A percentile compares a stretch with the other conserved stretches of the same genome.
Conservation (phyloP, 2,797 vertebrate genomes). For the Catostomus latipinnis region DNA sequence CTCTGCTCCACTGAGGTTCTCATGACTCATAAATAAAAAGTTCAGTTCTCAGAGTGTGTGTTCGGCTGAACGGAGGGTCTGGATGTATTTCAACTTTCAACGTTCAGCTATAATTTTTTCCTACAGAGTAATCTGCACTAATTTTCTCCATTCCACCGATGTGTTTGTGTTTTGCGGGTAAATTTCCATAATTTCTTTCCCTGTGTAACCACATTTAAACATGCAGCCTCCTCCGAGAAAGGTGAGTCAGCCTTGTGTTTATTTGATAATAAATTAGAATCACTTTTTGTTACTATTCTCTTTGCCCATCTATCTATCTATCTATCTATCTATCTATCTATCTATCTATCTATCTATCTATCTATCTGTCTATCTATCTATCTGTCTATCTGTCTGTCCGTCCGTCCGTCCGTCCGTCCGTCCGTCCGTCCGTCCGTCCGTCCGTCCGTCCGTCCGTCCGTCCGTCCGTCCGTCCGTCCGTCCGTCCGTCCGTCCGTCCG, state of each 20-base stretch:
- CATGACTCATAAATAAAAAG: slow-evolving; percentile 22
- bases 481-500: too few relatives aligned
- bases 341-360: too few relatives aligned
- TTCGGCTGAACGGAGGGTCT: slow-evolving; percentile 36
- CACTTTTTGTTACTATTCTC: too few relatives aligned
- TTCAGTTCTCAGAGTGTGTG: slow-evolving; percentile 33
- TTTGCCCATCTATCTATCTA: neutral
- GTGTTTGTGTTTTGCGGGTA: slow-evolving; percentile 29
- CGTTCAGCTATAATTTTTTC: neutral
- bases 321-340: too few relatives aligned
- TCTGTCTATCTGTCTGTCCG: too few relatives aligned
- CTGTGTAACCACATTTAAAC: slow-evolving; percentile 70
- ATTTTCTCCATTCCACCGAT: slow-evolving; percentile 28
- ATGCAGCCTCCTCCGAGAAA: slow-evolving; percentile 97
- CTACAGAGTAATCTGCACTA: neutral
- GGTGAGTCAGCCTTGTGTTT: slow-evolving; percentile 78
- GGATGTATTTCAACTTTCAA: neutral
- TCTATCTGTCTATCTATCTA: too few relatives aligned
- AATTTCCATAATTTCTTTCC: slow-evolving; percentile 52
- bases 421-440: too few relatives aligned
- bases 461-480: too few relatives aligned
- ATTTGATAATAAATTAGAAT: neutral
- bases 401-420: too few relatives aligned
- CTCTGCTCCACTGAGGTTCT: slow-evolving; percentile 23
- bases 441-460: too few relatives aligned